Base-by-base conservation (phyloP, 1,140 invertebrate genomes). In the Caenorhabditis elegans region DNA sequence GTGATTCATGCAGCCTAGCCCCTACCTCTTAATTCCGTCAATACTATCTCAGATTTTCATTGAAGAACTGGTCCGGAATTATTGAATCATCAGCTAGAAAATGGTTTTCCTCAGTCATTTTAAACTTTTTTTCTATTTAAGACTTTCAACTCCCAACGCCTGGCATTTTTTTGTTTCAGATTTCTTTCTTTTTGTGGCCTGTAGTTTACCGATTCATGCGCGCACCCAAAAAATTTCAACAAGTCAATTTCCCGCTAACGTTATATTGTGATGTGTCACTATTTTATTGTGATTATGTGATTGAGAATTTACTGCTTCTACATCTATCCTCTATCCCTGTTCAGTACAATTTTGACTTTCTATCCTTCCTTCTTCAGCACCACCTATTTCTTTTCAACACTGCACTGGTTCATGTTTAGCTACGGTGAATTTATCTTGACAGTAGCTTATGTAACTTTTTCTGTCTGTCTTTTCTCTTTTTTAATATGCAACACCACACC, bases 91-190 rank as follows among this genome's bases (percentile, higher is more conserved):
- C 60, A 70, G 39, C 39, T 70, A 13, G 28, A 10, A 43, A n/a
- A 39, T 39, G 34, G 8, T 10, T 70, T 70, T 60, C 28, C 22
- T 43, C n/a, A 11, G n/a, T 39, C 17, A 10, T 34, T 34, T n/a
- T 6, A n/a, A n/a, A n/a, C 10, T 22, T 13, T 11, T 43, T 34
- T 43, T 39, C 34, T n/a, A n/a, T n/a, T n/a, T n/a, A n/a, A n/a
- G n/a, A n/a, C n/a, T n/a, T n/a, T n/a, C n/a, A n/a, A n/a, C n/a
- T 28, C 17, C 15, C 26, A 31, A 60, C 53, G 28, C 26, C 60
- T n/a, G 60, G 60, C 60, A 70, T 70, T 70, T 70, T 65, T n/a
- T n/a, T n/a, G n/a, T n/a, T 70, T 70, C 60, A 39, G 60, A 70
- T 70, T 70, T 70, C 60, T 39, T 70, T 70, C 34, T 39, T 70